phyloP scores from a whole-genome alignment of 2,113 vertebrate species.

The Cyprinodon tularosa region DNA sequence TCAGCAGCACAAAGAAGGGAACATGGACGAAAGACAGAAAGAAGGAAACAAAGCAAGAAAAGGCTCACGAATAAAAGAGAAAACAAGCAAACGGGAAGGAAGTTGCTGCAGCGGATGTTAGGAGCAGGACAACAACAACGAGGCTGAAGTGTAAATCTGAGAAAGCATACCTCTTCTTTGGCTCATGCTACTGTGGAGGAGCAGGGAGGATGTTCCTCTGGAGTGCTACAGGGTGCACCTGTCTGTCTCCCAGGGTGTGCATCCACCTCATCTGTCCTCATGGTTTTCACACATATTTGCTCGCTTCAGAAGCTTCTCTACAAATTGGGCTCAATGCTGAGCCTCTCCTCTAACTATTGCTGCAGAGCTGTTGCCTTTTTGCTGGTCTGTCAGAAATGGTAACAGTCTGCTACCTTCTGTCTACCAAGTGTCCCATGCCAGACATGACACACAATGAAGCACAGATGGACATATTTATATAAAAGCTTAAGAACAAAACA shows the following conservation, averaged over 20 bases:
- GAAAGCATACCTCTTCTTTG: slow-evolving; percentile 56
- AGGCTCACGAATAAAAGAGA: slow-evolving; percentile 3
- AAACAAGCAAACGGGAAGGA: slow-evolving; percentile 39
- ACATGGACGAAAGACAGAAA: slow-evolving; percentile 33
- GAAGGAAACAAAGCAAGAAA: slow-evolving; percentile 4
- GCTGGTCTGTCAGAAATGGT: neutral
- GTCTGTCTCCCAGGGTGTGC: slow-evolving; percentile 34
- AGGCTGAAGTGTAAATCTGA: slow-evolving; percentile 37
- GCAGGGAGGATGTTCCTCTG: slow-evolving; percentile 52
- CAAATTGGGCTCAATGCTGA: neutral
- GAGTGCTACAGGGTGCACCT: slow-evolving; percentile 55
- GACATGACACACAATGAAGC: neutral
- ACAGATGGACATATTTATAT: neutral
- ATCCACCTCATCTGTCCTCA: slow-evolving; percentile 36
- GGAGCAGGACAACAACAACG: slow-evolving; percentile 7
- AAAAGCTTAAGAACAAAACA: neutral
- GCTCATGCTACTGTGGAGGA: slow-evolving; percentile 36
- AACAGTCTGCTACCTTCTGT: slow-evolving; percentile 4
- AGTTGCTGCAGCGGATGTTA: slow-evolving; percentile 17
- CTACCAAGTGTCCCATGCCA: neutral
- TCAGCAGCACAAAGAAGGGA: slow-evolving; percentile 68
- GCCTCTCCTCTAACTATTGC: neutral
- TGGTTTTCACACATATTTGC: neutral
- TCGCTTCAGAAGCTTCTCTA: too few relatives aligned
- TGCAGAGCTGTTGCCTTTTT: neutral